Percentiles rank a stretch among this genome's conserved stretches.
Conservation (phyloP, 2,888 invertebrate species). For the Yponomeuta sedellus region DNA sequence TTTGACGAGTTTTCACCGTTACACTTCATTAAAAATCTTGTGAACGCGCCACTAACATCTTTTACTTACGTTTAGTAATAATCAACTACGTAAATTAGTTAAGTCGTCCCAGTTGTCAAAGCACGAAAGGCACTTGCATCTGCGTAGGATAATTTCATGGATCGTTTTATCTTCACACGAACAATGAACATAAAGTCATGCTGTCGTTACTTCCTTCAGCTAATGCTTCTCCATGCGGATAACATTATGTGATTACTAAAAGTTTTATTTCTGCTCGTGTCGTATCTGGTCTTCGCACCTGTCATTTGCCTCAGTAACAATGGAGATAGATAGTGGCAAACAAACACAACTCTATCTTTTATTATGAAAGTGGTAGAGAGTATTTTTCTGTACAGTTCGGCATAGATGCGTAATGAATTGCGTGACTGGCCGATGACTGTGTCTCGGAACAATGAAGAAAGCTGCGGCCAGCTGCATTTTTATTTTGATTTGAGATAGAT, state of each 20-base stretch:
- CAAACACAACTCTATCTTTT: neutral
- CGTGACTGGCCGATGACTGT: conserved; percentile 52
- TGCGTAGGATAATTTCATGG: neutral
- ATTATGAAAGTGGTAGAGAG: neutral
- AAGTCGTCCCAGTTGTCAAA: neutral
- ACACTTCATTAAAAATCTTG: neutral
- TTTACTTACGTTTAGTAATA: neutral
- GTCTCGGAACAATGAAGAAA: conserved; percentile 54
- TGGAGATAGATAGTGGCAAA: neutral
- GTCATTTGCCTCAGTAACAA: conserved; percentile 3
- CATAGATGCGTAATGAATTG: conserved; percentile 26
- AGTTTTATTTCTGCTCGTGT: conserved; percentile 6
- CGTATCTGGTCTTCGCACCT: conserved; percentile 10
- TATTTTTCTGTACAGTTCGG: conserved; percentile 5
- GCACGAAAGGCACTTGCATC: neutral
- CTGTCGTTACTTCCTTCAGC: neutral
- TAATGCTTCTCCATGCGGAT: neutral
- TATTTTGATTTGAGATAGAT: conserved; percentile 32
- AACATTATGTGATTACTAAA: conserved; percentile 5
- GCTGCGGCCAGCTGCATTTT: conserved; percentile 48
- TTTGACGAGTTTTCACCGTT: too few species aligned
- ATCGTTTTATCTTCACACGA: neutral
- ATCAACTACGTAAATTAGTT: neutral
- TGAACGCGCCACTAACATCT: neutral
- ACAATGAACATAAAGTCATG: neutral